Conservation (phyloP, 2,113 vertebrate genomes). For the Crotophaga sulcirostris region DNA sequence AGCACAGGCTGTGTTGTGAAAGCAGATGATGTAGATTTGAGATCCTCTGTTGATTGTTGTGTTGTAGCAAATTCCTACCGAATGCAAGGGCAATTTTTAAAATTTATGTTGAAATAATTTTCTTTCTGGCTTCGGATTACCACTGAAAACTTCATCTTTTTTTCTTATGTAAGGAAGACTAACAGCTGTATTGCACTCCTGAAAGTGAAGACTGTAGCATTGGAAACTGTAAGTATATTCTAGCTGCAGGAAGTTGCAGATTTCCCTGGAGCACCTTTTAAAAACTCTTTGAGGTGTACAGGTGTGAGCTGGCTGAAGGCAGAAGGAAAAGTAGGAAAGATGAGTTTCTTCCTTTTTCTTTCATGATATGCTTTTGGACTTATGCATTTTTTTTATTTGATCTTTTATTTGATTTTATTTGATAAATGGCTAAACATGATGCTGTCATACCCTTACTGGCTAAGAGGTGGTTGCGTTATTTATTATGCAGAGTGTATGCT, state of each 20-base stretch:
- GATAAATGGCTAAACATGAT: not conserved
- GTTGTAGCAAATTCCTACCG: not conserved
- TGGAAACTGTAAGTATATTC: not conserved
- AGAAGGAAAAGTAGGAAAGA: not conserved
- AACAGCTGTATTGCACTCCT: not conserved
- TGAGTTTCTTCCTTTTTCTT: not conserved
- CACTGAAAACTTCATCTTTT: not conserved
- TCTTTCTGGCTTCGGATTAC: not conserved
- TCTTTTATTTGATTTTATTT: not conserved
- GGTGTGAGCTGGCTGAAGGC: not conserved
- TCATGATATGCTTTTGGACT: not conserved
- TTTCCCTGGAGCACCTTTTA: not conserved
- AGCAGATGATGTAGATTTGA: not conserved
- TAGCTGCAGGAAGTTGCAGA: not conserved
- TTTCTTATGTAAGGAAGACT: not conserved
- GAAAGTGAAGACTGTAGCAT: not conserved
- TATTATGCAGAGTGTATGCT: not conserved
- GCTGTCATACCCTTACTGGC: not conserved
- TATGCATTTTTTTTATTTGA: not conserved
- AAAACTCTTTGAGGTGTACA: not conserved
- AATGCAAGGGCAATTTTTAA: not conserved
- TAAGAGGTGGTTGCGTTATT: not conserved
- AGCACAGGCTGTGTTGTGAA: not conserved
- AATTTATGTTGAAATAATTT: not conserved
- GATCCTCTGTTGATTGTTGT: not conserved